These are phyloP conservation scores for Catamblyrhynchus diadema DNA, from an alignment of 2,797 vertebrate species.

Conservation along the genomic window DNA sequence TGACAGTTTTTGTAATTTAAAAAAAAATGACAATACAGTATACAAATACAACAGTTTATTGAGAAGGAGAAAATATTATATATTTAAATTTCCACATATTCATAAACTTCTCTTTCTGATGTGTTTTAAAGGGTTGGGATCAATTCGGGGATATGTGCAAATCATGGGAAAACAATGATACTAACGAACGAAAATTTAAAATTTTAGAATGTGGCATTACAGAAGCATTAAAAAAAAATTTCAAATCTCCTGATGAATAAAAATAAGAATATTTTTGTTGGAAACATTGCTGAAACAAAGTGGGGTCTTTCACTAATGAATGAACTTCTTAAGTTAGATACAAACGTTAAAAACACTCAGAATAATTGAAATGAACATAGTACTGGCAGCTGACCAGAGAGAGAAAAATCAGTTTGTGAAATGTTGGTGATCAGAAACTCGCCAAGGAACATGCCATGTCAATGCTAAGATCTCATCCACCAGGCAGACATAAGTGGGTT, in stretches of 20 bases:
- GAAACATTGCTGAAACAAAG: not conserved
- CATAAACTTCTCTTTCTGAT: not conserved
- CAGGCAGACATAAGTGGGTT: not conserved
- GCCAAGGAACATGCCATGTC: not conserved
- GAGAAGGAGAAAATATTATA: not conserved
- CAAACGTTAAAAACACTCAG: not conserved
- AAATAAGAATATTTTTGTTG: not conserved
- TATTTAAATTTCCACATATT: not conserved
- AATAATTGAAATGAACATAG: not conserved
- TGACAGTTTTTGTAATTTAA: not conserved
- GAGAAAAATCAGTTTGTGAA: not conserved
- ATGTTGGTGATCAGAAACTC: not conserved
- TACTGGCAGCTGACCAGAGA: not conserved
- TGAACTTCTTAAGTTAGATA: not conserved
- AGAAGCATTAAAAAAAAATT: not conserved
- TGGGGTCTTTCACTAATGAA: not conserved
- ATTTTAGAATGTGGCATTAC: not conserved
- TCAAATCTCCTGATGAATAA: not conserved
- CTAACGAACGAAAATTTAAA: not conserved
- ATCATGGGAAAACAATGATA: not conserved
- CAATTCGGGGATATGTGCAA: not conserved
- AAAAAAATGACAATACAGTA: not conserved
- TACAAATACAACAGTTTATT: not conserved
- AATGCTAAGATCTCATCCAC: not conserved
- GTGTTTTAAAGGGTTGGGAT: not conserved